A percentile compares a stretch with the other conserved stretches of the same genome.
phyloP scores from a whole-genome alignment of 2,888 invertebrate genomes.

The Caenorhabditis sp. region DNA sequence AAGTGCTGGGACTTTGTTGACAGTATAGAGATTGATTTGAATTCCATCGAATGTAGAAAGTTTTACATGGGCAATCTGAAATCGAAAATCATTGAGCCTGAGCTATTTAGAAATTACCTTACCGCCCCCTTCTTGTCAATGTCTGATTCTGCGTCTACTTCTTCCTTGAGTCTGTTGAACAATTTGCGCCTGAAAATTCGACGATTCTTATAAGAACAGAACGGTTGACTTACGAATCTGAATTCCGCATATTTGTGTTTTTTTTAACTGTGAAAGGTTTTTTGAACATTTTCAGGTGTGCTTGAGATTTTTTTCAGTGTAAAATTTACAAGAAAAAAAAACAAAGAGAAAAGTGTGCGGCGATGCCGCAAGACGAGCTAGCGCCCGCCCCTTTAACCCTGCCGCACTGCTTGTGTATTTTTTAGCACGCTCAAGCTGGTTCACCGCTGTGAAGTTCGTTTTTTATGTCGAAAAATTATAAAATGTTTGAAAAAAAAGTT shows the following conservation, averaged over 20 bases:
- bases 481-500: background rate
- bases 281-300: constrained; percentile 72
- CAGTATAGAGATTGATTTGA: constrained; percentile 74
- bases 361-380: constrained; percentile 28
- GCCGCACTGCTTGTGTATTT: constrained; percentile 40
- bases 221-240: constrained; percentile 75
- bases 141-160: constrained; percentile 45
- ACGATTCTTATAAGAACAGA: background rate
- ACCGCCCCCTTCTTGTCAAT: constrained; percentile 60
- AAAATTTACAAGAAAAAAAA: constrained; percentile 1
- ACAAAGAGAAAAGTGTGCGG: constrained; percentile 32
- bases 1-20: constrained; percentile 76
- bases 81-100: background rate
- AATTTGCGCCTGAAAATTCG: constrained; percentile 63
- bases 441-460: background rate
- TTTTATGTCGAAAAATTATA: too few relatives aligned
- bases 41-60: constrained; percentile 66
- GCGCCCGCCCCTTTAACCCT: constrained; percentile 34
- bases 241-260: constrained; percentile 78
- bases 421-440: constrained; percentile 8
- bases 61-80: constrained; percentile 70
- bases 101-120: background rate
- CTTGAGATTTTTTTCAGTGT: background rate
- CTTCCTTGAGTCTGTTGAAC: constrained; percentile 57
- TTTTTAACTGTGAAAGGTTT: constrained; percentile 78